Evolutionary conservation across 2,888 invertebrate genomes (phyloP).

Genomic region (Pyrocoelia pectoralis): DNA sequence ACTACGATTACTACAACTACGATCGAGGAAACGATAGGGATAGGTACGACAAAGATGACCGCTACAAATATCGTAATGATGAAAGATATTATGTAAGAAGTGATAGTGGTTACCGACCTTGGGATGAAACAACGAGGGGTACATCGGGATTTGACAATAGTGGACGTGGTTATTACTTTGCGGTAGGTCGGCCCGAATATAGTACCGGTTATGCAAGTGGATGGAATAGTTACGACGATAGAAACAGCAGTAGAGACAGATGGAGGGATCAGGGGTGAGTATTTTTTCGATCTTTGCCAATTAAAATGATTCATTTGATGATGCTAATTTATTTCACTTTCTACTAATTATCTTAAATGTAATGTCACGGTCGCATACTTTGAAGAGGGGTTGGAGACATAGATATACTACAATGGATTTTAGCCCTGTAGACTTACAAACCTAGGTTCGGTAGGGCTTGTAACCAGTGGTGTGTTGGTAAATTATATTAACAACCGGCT

Average conservation of each 20-base stretch:
- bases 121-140: conserved; percentile 68
- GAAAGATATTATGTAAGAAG: conserved; percentile 36
- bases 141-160: conserved; percentile 68
- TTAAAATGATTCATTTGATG: too few species aligned
- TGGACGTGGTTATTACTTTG: conserved; percentile 68
- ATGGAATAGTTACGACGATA: conserved; percentile 43
- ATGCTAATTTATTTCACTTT: too few species aligned
- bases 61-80: conserved; percentile 29
- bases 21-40: conserved; percentile 47
- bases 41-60: conserved; percentile 26
- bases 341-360: too few species aligned
- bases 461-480: too few species aligned
- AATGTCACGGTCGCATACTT: too few species aligned
- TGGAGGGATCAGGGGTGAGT: conserved; percentile 59
- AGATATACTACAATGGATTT: too few species aligned
- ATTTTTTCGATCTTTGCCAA: background rate
- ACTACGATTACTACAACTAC: conserved; percentile 47
- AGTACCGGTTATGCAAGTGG: conserved; percentile 46
- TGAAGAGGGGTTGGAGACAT: too few species aligned
- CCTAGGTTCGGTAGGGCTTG: too few species aligned
- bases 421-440: too few species aligned
- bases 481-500: too few species aligned
- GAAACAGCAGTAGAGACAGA: conserved; percentile 46
- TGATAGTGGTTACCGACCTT: conserved; percentile 59
- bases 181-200: conserved; percentile 63